Conservation (phyloP, 2,888 invertebrate species). For the Odontothrips loti region DNA sequence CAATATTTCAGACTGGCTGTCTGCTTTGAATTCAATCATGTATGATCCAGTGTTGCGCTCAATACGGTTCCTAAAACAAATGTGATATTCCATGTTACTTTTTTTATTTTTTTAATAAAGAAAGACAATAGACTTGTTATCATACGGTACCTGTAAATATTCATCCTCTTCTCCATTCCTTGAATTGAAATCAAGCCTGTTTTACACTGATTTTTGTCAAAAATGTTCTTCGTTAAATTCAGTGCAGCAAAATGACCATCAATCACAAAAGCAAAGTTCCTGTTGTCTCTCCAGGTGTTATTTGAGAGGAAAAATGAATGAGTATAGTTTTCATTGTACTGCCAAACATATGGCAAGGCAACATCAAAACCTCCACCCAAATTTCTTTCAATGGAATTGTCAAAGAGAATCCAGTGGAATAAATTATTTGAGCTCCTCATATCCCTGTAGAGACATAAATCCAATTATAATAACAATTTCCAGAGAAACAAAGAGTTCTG, state of each 20-base stretch:
- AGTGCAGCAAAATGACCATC: constrained; percentile 90
- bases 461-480: background rate
- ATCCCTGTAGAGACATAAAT: constrained; percentile 56
- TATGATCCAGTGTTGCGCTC: constrained; percentile 73
- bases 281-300: constrained; percentile 81
- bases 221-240: constrained; percentile 79
- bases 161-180: constrained; percentile 96
- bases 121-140: background rate
- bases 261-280: constrained; percentile 76
- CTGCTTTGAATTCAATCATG: constrained; percentile 81
- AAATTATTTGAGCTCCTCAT: constrained; percentile 93
- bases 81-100: background rate
- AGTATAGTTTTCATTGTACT: constrained; percentile 89
- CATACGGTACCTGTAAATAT: constrained; percentile 51
- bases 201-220: constrained; percentile 79
- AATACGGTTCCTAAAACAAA: constrained; percentile 61
- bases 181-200: constrained; percentile 71
- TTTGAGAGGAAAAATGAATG: constrained; percentile 85
- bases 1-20: constrained; percentile 89
- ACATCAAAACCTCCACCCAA: constrained; percentile 81
- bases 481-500: background rate
- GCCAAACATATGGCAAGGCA: constrained; percentile 89
- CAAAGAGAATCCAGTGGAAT: constrained; percentile 89
- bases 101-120: background rate
- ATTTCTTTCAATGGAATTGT: constrained; percentile 82